Percentiles rank a stretch among this genome's conserved stretches.
Conservation (phyloP, 2,888 invertebrate genomes). For the Azorinus chamasolen region DNA sequence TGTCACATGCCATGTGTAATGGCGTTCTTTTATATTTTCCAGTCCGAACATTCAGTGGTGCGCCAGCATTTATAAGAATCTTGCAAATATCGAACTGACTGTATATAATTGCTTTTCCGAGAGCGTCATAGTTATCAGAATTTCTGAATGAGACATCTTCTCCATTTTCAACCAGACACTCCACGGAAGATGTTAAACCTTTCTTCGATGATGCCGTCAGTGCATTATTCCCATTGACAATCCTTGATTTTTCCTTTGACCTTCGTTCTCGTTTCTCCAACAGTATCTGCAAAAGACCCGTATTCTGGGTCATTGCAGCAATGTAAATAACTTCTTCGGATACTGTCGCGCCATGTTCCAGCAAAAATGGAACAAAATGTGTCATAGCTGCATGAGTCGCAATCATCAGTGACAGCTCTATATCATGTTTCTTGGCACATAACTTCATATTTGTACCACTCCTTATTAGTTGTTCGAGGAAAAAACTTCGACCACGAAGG, state of each 20-base stretch:
- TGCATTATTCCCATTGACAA: conserved; percentile 23
- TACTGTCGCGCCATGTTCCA: conserved; percentile 48
- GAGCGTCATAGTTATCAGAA: conserved; percentile 6
- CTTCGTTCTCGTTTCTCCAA: too few species aligned
- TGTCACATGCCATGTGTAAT: conserved; percentile 45
- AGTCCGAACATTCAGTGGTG: conserved; percentile 20
- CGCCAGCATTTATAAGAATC: conserved; percentile 22
- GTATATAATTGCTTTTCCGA: conserved; percentile 20
- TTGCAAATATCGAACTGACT: conserved; percentile 14
- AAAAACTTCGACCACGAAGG: too few species aligned
- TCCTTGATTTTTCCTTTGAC: not conserved
- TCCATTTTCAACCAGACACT: not conserved
- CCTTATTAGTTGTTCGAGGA: too few species aligned
- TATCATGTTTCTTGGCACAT: too few species aligned
- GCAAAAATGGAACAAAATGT: conserved; percentile 23
- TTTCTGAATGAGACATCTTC: conserved; percentile 4
- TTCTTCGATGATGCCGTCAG: conserved; percentile 37
- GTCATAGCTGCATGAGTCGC: conserved; percentile 16
- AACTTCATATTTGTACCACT: too few species aligned
- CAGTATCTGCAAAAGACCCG: conserved; percentile 22
- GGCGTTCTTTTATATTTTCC: conserved; percentile 43
- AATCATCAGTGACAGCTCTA: conserved; percentile 15
- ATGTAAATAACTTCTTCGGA: conserved; percentile 27
- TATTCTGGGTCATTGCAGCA: conserved; percentile 1
- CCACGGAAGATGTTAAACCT: conserved; percentile 13